Evolutionary conservation across 2,888 invertebrate genomes (phyloP).

Genomic region (Caenorhabditis virilis): DNA sequence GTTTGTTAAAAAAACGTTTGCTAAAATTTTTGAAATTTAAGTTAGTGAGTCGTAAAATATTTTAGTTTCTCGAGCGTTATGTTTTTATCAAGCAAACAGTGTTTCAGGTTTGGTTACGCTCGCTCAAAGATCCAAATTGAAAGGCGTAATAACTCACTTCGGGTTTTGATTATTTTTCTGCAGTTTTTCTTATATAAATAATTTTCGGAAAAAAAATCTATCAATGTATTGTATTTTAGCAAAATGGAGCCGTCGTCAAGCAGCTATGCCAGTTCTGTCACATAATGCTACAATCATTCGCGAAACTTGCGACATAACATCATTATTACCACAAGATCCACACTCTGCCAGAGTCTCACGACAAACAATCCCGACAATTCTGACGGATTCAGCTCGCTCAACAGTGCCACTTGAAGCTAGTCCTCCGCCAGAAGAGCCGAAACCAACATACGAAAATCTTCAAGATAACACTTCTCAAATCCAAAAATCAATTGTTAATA

Average conservation of each 20-base stretch:
- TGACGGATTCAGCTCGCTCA: conserved; percentile 7
- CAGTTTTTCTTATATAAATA: no score
- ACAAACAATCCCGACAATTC: conserved; percentile 28
- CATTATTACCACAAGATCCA: conserved; percentile 29
- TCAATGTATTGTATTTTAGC: no score
- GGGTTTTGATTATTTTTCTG: no score
- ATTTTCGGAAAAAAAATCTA: no score
- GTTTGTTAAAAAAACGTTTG: no score
- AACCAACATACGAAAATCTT: conserved; percentile 11
- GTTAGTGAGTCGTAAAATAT: no score
- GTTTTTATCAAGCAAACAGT: no score
- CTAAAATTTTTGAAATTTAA: no score
- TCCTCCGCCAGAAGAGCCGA: conserved; percentile 43
- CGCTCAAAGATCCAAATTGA: no score
- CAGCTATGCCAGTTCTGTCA: conserved; percentile 22
- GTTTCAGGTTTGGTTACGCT: no score
- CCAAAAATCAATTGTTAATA: conserved; percentile 30
- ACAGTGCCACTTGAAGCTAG: conserved; percentile 20
- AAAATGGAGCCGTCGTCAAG: conserved; percentile 29
- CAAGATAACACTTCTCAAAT: conserved; percentile 11
- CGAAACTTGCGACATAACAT: conserved; percentile 24
- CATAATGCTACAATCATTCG: conserved; percentile 29
- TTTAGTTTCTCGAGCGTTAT: no score
- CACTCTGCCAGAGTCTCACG: conserved; percentile 33
- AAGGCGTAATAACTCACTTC: no score